Evolutionary conservation across 1,140 invertebrate species (phyloP).

Genomic region (Armadillidium nasatum): DNA sequence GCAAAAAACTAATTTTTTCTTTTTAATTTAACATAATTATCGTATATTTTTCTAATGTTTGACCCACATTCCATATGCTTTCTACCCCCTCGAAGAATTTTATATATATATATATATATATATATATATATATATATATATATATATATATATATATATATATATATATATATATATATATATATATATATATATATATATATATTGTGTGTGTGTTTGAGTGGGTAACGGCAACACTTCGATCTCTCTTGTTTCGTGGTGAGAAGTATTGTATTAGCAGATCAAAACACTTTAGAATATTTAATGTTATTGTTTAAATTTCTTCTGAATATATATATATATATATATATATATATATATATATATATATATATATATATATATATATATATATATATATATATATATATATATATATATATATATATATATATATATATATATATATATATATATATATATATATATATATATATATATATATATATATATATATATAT

Average conservation of each 20-base stretch:
- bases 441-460: too few species aligned
- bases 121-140: not conserved
- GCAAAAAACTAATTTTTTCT: not conserved
- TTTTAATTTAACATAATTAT: not conserved
- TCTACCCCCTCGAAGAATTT: not conserved
- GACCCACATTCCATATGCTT: not conserved
- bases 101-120: not conserved
- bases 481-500: too few species aligned
- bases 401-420: not conserved
- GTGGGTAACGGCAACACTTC: not conserved
- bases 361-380: not conserved
- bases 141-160: constrained; percentile 11
- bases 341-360: not conserved
- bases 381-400: not conserved
- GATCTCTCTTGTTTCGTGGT: not conserved
- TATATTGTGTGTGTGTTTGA: too few species aligned
- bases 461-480: too few species aligned
- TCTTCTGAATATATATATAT: not conserved
- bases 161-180: constrained; percentile 7
- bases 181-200: constrained; percentile 10
- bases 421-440: too few species aligned
- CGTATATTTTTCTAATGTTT: not conserved
- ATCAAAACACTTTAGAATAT: not conserved
- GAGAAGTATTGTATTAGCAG: not conserved
- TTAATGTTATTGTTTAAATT: not conserved